Conservation (phyloP, 2,113 vertebrate genomes). For the Channa maculata region DNA sequence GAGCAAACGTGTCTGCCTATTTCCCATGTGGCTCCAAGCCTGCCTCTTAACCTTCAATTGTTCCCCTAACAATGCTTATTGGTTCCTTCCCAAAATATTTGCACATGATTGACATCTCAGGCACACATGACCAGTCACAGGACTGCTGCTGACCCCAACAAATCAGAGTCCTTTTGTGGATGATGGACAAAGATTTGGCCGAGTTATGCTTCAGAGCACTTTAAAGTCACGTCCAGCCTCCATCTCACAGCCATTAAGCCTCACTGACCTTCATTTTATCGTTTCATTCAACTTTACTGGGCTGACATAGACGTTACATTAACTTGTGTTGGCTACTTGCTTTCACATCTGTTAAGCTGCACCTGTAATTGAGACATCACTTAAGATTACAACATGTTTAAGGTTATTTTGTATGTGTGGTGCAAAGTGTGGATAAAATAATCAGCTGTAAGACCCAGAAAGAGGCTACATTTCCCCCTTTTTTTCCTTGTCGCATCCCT, state of each 20-base stretch:
- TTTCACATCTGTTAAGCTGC: neutral
- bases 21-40: slow-evolving; percentile 53
- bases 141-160: slow-evolving; percentile 58
- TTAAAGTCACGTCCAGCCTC: slow-evolving; percentile 52
- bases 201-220: slow-evolving; percentile 58
- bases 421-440: slow-evolving; percentile 6
- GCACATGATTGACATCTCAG: slow-evolving; percentile 78
- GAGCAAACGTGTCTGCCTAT: slow-evolving; percentile 47
- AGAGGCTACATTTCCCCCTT: slow-evolving; percentile 9
- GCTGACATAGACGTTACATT: neutral
- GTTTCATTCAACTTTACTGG: neutral
- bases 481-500: slow-evolving; percentile 30
- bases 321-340: neutral
- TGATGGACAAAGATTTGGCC: slow-evolving; percentile 46
- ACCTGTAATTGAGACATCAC: neutral
- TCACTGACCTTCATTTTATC: slow-evolving; percentile 9
- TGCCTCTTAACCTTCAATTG: slow-evolving; percentile 66
- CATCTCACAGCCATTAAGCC: slow-evolving; percentile 27
- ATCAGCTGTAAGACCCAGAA: slow-evolving; percentile 1
- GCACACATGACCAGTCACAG: slow-evolving; percentile 79
- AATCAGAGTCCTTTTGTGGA: slow-evolving; percentile 41
- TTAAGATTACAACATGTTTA: neutral
- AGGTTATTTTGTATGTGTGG: neutral
- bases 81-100: slow-evolving; percentile 78
- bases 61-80: slow-evolving; percentile 71